A percentile compares a stretch with the other conserved stretches of the same genome.
These are phyloP conservation scores for Lethenteron reissneri DNA, from an alignment of 2,113 vertebrate species.

Conservation along the genomic window DNA sequence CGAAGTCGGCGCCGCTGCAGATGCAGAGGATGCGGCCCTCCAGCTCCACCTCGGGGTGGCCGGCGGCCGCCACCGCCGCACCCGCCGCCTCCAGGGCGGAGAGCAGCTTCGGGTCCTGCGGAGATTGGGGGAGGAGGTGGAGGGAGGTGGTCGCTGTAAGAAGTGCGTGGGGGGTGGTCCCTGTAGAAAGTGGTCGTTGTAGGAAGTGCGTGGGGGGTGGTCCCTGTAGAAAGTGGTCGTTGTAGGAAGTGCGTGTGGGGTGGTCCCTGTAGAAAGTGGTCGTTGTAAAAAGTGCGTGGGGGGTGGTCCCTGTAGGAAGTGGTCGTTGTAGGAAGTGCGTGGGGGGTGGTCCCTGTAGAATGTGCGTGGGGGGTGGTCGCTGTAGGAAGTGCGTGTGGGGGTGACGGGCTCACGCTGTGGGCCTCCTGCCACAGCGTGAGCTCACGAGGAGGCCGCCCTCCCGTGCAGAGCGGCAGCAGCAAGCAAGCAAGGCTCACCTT, in stretches of 20 bases:
- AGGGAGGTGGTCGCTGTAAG: too few relatives aligned
- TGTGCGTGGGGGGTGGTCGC: too few relatives aligned
- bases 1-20: constrained; percentile 79
- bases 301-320: neutral
- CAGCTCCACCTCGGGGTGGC: constrained; percentile 63
- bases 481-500: constrained; percentile 33
- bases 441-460: neutral
- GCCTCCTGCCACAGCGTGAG: too few relatives aligned
- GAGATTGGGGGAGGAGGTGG: too few relatives aligned
- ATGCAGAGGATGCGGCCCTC: constrained; percentile 77
- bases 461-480: too few relatives aligned
- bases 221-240: too few relatives aligned
- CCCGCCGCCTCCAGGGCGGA: constrained; percentile 60
- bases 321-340: neutral
- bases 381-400: too few relatives aligned
- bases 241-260: too few relatives aligned
- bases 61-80: constrained; percentile 51
- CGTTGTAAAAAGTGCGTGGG: constrained; percentile 12
- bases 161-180: neutral
- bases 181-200: neutral
- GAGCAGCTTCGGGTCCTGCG: constrained; percentile 77
- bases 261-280: neutral
- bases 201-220: too few relatives aligned
- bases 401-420: too few relatives aligned
- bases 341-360: neutral